Evolutionary conservation across 2,113 vertebrate species (phyloP).

Genomic region (Eleginops maclovinus): DNA sequence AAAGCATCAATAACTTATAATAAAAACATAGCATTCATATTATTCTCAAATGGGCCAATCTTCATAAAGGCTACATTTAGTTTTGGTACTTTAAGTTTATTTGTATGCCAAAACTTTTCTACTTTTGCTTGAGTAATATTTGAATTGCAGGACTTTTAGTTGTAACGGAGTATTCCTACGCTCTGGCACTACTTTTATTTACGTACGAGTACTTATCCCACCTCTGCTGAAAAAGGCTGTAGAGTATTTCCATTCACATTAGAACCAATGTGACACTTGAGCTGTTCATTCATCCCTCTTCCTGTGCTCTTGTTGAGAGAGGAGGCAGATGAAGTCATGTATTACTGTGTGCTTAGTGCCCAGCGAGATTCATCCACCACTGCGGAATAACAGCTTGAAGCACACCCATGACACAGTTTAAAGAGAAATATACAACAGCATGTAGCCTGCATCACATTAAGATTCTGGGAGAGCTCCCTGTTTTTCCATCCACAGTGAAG

Average conservation of each 20-base stretch:
- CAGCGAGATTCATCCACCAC: constrained; percentile 24
- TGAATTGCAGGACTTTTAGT: no score
- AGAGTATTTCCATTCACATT: background rate
- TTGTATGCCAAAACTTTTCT: no score
- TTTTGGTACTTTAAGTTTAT: no score
- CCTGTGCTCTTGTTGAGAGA: background rate
- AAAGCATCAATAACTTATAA: no score
- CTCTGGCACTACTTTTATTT: no score
- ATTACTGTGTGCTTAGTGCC: constrained; percentile 2
- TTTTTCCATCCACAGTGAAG: constrained; percentile 35
- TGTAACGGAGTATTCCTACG: no score
- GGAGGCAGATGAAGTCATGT: constrained; percentile 11
- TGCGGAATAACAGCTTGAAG: constrained; percentile 39
- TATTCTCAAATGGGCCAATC: no score
- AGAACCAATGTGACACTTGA: background rate
- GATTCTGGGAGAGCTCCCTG: constrained; percentile 35
- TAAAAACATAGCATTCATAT: no score
- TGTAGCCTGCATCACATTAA: constrained; percentile 29
- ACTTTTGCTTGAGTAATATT: no score
- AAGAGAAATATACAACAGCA: constrained; percentile 41
- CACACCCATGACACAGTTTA: constrained; percentile 14
- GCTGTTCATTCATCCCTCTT: constrained; percentile 4
- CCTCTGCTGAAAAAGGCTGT: background rate
- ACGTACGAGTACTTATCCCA: no score
- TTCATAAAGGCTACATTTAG: no score